A percentile compares a stretch with the other conserved stretches of the same genome.
phyloP scores from a whole-genome alignment of 2,888 invertebrate genomes.

The Sesia apiformis region DNA sequence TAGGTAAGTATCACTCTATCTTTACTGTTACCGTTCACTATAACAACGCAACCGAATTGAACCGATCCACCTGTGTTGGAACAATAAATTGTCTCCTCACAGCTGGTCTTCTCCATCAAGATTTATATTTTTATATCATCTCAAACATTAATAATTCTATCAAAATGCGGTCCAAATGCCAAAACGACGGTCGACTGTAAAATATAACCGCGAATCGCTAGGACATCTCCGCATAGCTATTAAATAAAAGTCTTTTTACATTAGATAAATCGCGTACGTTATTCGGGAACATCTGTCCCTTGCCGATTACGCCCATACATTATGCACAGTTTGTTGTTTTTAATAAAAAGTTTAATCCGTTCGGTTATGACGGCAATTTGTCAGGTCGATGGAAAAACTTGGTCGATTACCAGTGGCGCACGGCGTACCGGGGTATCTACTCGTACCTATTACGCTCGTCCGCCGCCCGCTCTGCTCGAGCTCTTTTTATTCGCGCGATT shows the following conservation, averaged over 20 bases:
- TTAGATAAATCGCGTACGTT: conserved; percentile 71
- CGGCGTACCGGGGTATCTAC: conserved; percentile 34
- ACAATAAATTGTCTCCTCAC: conserved; percentile 52
- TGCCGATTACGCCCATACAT: conserved; percentile 70
- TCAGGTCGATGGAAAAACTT: conserved; percentile 71
- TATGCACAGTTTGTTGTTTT: conserved; percentile 74
- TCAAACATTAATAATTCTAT: conserved; percentile 59
- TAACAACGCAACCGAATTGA: conserved; percentile 19
- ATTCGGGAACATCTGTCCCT: conserved; percentile 72
- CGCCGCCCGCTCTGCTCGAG: conserved; percentile 11
- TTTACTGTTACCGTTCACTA: conserved; percentile 21
- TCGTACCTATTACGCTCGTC: conserved; percentile 24
- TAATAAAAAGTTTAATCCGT: conserved; percentile 75
- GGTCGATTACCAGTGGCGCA: conserved; percentile 61
- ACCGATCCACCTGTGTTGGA: conserved; percentile 33
- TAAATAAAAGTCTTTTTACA: conserved; percentile 73
- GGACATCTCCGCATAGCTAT: conserved; percentile 65
- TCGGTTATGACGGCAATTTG: conserved; percentile 72
- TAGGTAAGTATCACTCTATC: conserved; percentile 21
- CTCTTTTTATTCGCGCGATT: conserved; percentile 52
- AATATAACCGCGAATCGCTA: conserved; percentile 63
- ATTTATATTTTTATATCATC: conserved; percentile 60
- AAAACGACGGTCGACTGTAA: conserved; percentile 58
- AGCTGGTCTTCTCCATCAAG: conserved; percentile 57
- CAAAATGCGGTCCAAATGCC: conserved; percentile 53